Base-by-base conservation (phyloP, 2,888 invertebrate species). In the Fragum sueziense region DNA sequence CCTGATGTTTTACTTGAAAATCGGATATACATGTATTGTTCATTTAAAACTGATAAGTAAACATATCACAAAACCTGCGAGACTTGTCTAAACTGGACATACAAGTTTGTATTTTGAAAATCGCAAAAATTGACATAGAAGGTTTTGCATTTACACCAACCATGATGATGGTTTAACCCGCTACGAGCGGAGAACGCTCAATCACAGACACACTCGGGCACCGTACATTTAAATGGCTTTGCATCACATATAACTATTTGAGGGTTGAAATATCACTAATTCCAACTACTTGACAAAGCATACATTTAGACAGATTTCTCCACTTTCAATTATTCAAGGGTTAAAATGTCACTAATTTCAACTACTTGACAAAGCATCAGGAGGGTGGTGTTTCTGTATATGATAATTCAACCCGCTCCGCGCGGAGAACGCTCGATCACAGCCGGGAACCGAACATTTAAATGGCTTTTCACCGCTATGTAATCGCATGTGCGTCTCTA, bases 391-490 rank as follows among this genome's bases (percentile, higher is more conserved):
- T 74, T 83, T 83, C 33, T 70, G 70, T 37, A 54, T 27, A 57
- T 83, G 83, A 57, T 83, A 83, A 11, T 77, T 78, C 1, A 74
- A 70, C 6, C 83, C 83, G 59, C 80, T 80, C 20, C 83, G 62
- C 14, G 83, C 83, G 7, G 78, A 72, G 34, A 83, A 83, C 7
- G 80, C 76, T 14, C 76, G 25, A 34, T 78, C 75, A 79, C 83
- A 83, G 14, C 76, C 72, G 0, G 62, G 34, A 22, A 76, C 34
- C 0, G 41, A 51, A 78, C 83, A 83, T 22, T 70, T 75, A 52
- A 83, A 83, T 17, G 83, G 83, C 61, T 75, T 67, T 62, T 83
- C 83, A 2, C 83, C 83, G 2, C 76, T 75, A 34, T 83, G 83
- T n/a, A 83, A 67, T 4, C 83, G 52, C 54, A 80, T 72, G 31